Base-by-base conservation (phyloP, 2,888 invertebrate species). In the Alitta virens region DNA sequence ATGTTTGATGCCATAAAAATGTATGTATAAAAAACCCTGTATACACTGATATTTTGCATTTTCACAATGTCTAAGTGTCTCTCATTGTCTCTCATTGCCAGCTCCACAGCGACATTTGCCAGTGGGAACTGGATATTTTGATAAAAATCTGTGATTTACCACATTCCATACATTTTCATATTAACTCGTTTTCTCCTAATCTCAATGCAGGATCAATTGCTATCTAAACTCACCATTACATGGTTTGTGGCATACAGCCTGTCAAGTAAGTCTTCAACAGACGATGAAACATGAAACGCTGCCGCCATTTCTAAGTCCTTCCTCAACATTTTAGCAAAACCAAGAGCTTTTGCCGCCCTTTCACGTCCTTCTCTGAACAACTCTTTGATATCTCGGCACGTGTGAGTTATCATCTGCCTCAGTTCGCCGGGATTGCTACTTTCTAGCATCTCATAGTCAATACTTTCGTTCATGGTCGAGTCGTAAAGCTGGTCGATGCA, bases 331-430 rank as follows among this genome's bases (percentile, higher is more conserved):
- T 91, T 91, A 50, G 91, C 90, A 83, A 94, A 91, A 68, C 89
- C 88, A 68, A 93, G 86, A 16, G 91, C 89, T 78, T 91, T 91
- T 58, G 91, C 86, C 62, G 90, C 87, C 70, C 89, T 87, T 78
- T 93, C 93, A 16, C 91, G 86, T 74, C 90, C 89, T 71, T 88
- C 86, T 63, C 90, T 89, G 79, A 92, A 91, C 71, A 91, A 84
- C 60, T 87, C 85, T 83, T 94, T 94, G 74, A 91, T 87, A 74
- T 89, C 88, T 42, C 94, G 88, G 68, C 92, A 91, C 61, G 90
- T 85, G 38, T 83, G 82, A 76, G 88, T 86, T 66, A 87, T 78
- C 63, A 84, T 84, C 72, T 86, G 85, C 71, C 87, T 87, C 72
- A n/a, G 5, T 12, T 12, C 49, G 3, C 18, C 49, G 7, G 49